phyloP scores from a whole-genome alignment of 2,888 invertebrate species.

The Parochlus steinenii region DNA sequence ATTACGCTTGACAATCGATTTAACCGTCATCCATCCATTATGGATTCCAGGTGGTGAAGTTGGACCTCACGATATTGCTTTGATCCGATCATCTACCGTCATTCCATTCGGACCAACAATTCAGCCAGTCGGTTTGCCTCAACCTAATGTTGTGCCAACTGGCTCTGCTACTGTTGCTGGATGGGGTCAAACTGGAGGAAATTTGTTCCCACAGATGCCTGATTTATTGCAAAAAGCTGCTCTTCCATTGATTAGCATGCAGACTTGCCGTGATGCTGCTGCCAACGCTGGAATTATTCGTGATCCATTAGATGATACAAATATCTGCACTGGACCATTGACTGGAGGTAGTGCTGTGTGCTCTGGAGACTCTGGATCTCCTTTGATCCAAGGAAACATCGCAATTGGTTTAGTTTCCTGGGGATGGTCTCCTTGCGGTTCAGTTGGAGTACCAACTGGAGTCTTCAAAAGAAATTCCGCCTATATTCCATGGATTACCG shows the following conservation, averaged over 20 bases:
- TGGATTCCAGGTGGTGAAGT: conserved; percentile 18
- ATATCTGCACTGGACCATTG: conserved; percentile 32
- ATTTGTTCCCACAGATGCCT: conserved; percentile 15
- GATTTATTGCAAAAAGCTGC: conserved; percentile 22
- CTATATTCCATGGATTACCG: conserved; percentile 27
- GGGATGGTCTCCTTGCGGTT: conserved; percentile 33
- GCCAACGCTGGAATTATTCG: conserved; percentile 18
- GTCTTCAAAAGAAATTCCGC: conserved; percentile 31
- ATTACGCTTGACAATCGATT: conserved; percentile 15
- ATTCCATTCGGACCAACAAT: conserved; percentile 23
- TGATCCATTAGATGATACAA: conserved; percentile 19
- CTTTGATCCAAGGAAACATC: conserved; percentile 21
- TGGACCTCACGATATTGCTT: conserved; percentile 37
- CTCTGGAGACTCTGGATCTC: conserved; percentile 28
- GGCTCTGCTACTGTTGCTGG: conserved; percentile 13
- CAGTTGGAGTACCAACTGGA: conserved; percentile 24
- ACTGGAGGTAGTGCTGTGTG: conserved; percentile 30
- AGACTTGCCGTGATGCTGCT: conserved; percentile 18
- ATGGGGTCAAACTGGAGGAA: conserved; percentile 26
- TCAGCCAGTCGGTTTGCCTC: conserved; percentile 26
- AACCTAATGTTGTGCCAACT: conserved; percentile 5
- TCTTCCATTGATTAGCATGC: conserved; percentile 21
- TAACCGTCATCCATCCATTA: conserved; percentile 4
- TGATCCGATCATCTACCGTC: conserved; percentile 25
- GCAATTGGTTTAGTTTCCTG: conserved; percentile 34